A percentile compares a stretch with the other conserved stretches of the same genome.
Evolutionary conservation across 1,140 invertebrate genomes (phyloP).

Genomic region (Bacillus rossius): DNA sequence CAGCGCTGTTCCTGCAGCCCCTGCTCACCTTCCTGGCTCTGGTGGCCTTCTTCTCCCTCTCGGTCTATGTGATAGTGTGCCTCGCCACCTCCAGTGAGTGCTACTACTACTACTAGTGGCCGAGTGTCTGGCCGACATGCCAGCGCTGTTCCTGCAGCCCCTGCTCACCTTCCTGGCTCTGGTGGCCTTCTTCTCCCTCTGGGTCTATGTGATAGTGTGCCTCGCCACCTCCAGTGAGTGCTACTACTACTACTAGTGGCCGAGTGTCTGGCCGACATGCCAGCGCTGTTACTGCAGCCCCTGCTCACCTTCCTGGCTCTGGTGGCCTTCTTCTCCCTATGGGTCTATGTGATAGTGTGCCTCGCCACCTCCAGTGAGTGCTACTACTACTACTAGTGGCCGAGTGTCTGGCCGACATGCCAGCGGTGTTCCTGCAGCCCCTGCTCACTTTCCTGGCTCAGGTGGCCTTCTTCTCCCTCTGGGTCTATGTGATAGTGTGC

Average conservation of each 20-base stretch:
- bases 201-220: constrained; percentile 71
- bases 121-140: too few relatives aligned
- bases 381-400: too few relatives aligned
- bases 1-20: constrained; percentile 82
- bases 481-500: constrained; percentile 71
- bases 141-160: constrained; percentile 82
- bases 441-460: constrained; percentile 77
- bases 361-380: constrained; percentile 64
- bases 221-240: constrained; percentile 64
- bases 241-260: too few relatives aligned
- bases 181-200: constrained; percentile 74
- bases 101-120: too few relatives aligned
- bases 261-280: too few relatives aligned
- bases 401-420: too few relatives aligned
- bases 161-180: constrained; percentile 77
- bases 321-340: constrained; percentile 74
- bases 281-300: constrained; percentile 82
- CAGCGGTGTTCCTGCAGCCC: constrained; percentile 82
- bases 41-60: constrained; percentile 74
- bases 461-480: constrained; percentile 74
- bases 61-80: constrained; percentile 71
- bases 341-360: constrained; percentile 71
- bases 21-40: constrained; percentile 77
- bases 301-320: constrained; percentile 77
- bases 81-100: constrained; percentile 64